Base-by-base conservation (phyloP, 2,113 vertebrate species). In the Scatophagus argus region DNA sequence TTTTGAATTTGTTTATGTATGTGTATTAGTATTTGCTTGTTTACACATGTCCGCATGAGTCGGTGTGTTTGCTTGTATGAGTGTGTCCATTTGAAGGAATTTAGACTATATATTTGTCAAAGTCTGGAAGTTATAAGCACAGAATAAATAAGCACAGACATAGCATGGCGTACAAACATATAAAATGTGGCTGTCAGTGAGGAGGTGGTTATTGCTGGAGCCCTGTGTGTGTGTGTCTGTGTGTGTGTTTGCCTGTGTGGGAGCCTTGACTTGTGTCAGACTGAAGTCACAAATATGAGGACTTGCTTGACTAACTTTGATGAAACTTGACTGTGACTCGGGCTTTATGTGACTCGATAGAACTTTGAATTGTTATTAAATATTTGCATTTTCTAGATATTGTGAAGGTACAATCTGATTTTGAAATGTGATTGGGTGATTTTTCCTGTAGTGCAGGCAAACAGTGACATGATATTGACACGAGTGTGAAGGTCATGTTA, bases 11-110 rank as follows among this genome's bases (percentile, higher is more conserved):
- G 64, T 79, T 83, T 81, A 76, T 72, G 38, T 16, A 51, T 72
- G 54, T 79, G 78, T 39, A 41, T 84, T 77, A 47, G 47, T 67
- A 51, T 82, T 77, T 86, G 47, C 64, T 65, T 78, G 71, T 86
- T 66, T 78, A 65, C 46, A 79, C 60, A 59, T 16, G 36, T 65
- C 34, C 61, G 61, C 27, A 52, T 34, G 3, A 79, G 78, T 72
- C 47, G 44, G 17, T 49, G 29, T 75, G n/a, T 87, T 83, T 81
- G n/a, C 56, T 56, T 82, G 25, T 60, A 19, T 49, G 49, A 63
- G 68, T 51, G 8, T 59, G 44, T 75, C 23, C 60, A 87, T 59
- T 63, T 69, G 44, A 78, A 65, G 16, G n/a, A 81, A 82, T 75
- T 67, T 65, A 72, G 81, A 68, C 52, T 54, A 55, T 17, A 4